These are phyloP conservation scores for Valencia hispanica DNA, from an alignment of 2,797 vertebrate genomes.

Conservation along the genomic window DNA sequence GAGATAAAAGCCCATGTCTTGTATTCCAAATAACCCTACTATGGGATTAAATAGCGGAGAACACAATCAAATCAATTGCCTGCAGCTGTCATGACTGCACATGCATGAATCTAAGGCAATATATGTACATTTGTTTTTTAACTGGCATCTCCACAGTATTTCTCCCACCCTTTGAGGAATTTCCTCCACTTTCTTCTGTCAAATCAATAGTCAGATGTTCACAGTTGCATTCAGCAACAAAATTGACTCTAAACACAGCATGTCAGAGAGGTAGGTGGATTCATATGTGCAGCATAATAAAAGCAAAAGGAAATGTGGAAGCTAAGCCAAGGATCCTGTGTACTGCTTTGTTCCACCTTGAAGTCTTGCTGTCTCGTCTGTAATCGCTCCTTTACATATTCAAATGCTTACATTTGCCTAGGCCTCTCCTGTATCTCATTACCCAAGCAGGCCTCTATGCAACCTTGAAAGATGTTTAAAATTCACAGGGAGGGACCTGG, in stretches of 20 bases:
- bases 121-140: constrained; percentile 29
- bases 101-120: constrained; percentile 22
- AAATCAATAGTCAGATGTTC: constrained; percentile 41
- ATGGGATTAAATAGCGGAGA: constrained; percentile 30
- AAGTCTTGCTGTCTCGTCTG: constrained; percentile 31
- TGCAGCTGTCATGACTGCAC: constrained; percentile 15
- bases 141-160: constrained; percentile 25
- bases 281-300: constrained; percentile 22
- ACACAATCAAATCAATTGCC: constrained; percentile 17
- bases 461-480: constrained; percentile 56
- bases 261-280: constrained; percentile 16
- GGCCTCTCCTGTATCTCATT: constrained; percentile 59
- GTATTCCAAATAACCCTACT: background rate
- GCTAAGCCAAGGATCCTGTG: constrained; percentile 13
- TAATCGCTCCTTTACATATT: constrained; percentile 59
- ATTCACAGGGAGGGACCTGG: constrained; percentile 36
- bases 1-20: background rate
- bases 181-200: background rate
- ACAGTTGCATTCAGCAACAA: constrained; percentile 37
- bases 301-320: constrained; percentile 6
- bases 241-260: constrained; percentile 38
- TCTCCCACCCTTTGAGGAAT: constrained; percentile 6
- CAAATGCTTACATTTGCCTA: constrained; percentile 45
- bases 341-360: constrained; percentile 35
- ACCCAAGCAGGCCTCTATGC: constrained; percentile 21